A percentile compares a stretch with the other conserved stretches of the same genome.
These are phyloP conservation scores for Seira sanloemensis DNA, from an alignment of 2,888 invertebrate species.

Conservation along the genomic window DNA sequence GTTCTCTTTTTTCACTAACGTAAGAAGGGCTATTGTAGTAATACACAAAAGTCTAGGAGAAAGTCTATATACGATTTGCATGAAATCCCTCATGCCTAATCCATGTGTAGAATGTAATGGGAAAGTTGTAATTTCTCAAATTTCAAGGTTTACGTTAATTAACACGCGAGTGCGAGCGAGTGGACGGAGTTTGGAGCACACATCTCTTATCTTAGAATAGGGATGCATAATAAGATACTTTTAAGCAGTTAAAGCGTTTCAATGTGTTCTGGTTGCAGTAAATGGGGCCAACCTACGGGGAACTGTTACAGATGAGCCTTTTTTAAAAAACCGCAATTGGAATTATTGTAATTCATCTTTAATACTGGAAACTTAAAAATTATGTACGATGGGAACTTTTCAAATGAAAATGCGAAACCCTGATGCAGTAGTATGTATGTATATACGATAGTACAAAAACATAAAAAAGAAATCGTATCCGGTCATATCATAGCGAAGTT, in stretches of 20 bases:
- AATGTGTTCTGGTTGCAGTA: too few relatives aligned
- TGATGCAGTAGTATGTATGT: background rate
- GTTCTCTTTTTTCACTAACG: background rate
- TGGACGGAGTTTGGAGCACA: slow-evolving; percentile 4
- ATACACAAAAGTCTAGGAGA: too few relatives aligned
- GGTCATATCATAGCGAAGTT: background rate
- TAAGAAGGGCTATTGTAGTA: background rate
- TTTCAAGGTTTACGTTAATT: background rate
- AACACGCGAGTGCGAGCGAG: too few relatives aligned
- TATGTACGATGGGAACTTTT: background rate
- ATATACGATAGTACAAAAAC: background rate
- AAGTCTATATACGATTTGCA: too few relatives aligned
- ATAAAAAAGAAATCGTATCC: background rate
- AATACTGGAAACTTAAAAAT: background rate
- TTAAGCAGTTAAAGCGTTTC: background rate
- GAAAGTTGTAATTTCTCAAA: background rate
- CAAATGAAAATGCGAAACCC: background rate
- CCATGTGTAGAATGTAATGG: background rate
- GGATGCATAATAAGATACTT: background rate
- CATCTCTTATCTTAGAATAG: background rate
- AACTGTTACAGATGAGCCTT: too few relatives aligned
- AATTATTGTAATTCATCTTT: background rate
- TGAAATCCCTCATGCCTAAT: background rate
- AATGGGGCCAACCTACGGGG: too few relatives aligned
- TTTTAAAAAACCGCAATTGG: too few relatives aligned